A percentile compares a stretch with the other conserved stretches of the same genome.
Conservation (phyloP, 2,797 vertebrate species). For the Rallus crepitans region DNA sequence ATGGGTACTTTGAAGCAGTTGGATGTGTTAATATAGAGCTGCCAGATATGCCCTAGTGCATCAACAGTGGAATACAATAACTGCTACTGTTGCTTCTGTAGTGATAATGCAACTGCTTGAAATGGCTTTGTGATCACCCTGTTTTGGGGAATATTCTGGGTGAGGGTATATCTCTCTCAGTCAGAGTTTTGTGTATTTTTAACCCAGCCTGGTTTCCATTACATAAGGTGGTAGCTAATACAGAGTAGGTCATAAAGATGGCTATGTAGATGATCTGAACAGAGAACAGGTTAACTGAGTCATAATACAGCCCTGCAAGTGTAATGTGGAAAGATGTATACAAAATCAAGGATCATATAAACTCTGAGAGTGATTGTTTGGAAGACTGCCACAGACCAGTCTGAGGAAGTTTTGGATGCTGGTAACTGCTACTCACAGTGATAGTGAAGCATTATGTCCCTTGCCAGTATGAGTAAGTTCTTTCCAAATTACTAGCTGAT, state of each 20-base stretch:
- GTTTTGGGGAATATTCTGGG: neutral
- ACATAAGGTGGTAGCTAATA: neutral
- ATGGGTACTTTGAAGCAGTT: constrained; percentile 45
- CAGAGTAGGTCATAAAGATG: neutral
- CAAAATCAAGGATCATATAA: neutral
- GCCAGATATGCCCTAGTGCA: constrained; percentile 15
- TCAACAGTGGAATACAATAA: constrained; percentile 17
- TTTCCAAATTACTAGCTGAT: neutral
- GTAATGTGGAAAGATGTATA: neutral
- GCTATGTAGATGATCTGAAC: neutral
- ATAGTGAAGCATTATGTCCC: neutral
- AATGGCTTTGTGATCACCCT: neutral
- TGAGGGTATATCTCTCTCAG: neutral
- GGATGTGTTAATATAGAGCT: constrained; percentile 36
- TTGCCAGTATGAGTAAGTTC: neutral
- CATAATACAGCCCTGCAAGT: neutral
- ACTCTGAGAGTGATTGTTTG: neutral
- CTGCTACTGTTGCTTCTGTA: constrained; percentile 5
- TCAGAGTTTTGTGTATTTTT: neutral
- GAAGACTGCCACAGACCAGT: neutral
- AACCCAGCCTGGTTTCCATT: neutral
- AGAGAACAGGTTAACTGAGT: neutral
- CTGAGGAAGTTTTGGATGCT: neutral
- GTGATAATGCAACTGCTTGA: constrained; percentile 1
- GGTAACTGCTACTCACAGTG: neutral